Evolutionary conservation across 2,888 invertebrate species (phyloP), one percentile per base, ranked within the genome.

Genomic region (Chaetogeoica ovagalla): DNA sequence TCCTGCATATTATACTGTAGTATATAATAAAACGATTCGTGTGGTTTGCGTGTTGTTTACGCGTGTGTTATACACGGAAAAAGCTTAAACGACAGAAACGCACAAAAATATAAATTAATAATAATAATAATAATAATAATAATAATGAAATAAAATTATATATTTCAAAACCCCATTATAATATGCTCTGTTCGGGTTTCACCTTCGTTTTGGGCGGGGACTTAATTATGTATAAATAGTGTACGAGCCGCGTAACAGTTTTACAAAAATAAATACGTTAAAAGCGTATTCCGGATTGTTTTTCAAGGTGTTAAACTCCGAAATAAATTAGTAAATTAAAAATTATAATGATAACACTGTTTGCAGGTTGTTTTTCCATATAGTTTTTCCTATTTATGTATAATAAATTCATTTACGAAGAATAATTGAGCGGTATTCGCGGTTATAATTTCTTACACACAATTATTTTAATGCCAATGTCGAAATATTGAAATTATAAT

Each of bases 191-290:
- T 59, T n/a, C n/a, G 43, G 66, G 66, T 75, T 75, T 75, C 75
- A 57, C 75, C 74, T 63, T 74, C 55, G 5, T 74, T 65, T 74
- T 74, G 52, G 74, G 63, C 6, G 55, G 63, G 63, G 74, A 62
- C 48, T 30, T 65, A 65, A 74, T 74, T 65, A 65, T 63, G 55
- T 30, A 30, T 30, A 30, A 30, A 30, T 30, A 30, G 30, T 30
- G 30, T 30, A 30, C 30, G 30, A 30, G 30, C 30, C 23, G 52
- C 43, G 43, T 30, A 30, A 30, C 1, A 60, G 48, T 62, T 73
- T 62, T 21, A 63, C 52, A 52, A 63, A 52, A 65, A 74, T 43
- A 52, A 65, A 74, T 48, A 63, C 37, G 63, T 73, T 63, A 65
- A 62, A 73, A 55, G 39, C 21, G 39, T 74, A 39, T 39, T 74